Conservation (phyloP, 1,140 invertebrate species). For the Trichogramma pretiosum region DNA sequence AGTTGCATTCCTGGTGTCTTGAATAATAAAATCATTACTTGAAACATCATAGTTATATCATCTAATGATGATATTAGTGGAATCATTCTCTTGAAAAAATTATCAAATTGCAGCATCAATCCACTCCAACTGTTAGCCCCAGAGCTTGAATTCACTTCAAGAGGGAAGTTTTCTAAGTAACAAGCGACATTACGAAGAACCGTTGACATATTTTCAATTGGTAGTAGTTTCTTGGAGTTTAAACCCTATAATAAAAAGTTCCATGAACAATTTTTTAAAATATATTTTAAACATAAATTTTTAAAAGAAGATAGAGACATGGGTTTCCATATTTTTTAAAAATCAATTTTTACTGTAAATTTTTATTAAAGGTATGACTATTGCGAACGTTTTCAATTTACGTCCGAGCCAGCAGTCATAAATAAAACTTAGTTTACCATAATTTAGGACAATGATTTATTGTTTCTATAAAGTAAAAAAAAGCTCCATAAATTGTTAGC, state of each 20-base stretch:
- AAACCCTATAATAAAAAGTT: slow-evolving; percentile 53
- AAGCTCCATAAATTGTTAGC: too few species aligned
- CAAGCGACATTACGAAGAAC: slow-evolving; percentile 83
- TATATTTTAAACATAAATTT: too few species aligned
- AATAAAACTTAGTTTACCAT: too few species aligned
- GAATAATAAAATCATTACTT: slow-evolving; percentile 78
- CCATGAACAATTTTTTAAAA: too few species aligned
- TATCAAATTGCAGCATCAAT: slow-evolving; percentile 74
- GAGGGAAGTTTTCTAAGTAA: slow-evolving; percentile 85
- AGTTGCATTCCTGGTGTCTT: slow-evolving; percentile 73
- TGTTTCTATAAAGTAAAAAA: too few species aligned
- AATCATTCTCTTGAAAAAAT: slow-evolving; percentile 72
- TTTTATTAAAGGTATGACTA: too few species aligned
- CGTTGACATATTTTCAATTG: slow-evolving; percentile 61
- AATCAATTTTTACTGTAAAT: too few species aligned
- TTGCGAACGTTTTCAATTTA: too few species aligned
- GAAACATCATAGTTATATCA: slow-evolving; percentile 67
- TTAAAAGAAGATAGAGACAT: too few species aligned
- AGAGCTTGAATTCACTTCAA: slow-evolving; percentile 68
- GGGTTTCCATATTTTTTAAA: too few species aligned
- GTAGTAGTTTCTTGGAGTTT: slow-evolving; percentile 80
- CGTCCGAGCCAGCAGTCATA: too few species aligned
- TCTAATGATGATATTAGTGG: slow-evolving; percentile 64
- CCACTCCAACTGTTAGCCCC: slow-evolving; percentile 63
- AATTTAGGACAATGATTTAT: too few species aligned